A percentile compares a stretch with the other conserved stretches of the same genome.
Conservation (phyloP, 2,797 vertebrate species). For the Xiphophorus birchmanni region DNA sequence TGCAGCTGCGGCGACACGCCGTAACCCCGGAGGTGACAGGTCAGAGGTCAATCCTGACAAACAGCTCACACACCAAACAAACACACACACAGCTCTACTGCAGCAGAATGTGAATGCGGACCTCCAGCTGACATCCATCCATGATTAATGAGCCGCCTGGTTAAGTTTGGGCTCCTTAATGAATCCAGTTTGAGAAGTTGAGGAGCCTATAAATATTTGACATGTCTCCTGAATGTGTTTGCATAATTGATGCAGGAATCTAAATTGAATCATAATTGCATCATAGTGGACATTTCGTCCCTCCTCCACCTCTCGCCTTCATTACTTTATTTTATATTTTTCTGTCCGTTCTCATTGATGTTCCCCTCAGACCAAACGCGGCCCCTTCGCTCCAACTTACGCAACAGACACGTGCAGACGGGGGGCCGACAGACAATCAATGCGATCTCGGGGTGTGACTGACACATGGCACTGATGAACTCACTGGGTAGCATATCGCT, state of each 20-base stretch:
- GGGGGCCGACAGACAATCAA: conserved; percentile 70
- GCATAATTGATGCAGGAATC: conserved; percentile 75
- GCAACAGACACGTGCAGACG: conserved; percentile 39
- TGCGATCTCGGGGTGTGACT: conserved; percentile 70
- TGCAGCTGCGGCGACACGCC: conserved; percentile 1
- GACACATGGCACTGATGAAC: conserved; percentile 73
- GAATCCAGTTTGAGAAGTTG: conserved; percentile 71
- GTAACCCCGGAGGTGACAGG: conserved; percentile 7
- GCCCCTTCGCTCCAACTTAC: conserved; percentile 32
- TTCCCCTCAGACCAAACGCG: conserved; percentile 43
- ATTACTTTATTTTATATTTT: conserved; percentile 62
- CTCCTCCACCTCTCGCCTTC: conserved; percentile 26
- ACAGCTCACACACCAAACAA: conserved; percentile 23
- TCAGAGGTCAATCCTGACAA: conserved; percentile 34
- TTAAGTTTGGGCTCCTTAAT: conserved; percentile 73
- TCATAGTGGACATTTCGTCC: conserved; percentile 62
- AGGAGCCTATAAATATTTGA: conserved; percentile 78
- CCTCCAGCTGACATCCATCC: conserved; percentile 75
- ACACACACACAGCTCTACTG: conserved; percentile 7
- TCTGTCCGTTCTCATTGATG: conserved; percentile 54
- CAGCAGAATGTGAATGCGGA: conserved; percentile 68
- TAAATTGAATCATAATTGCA: conserved; percentile 80
- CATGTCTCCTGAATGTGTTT: conserved; percentile 76
- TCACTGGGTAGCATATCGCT: conserved; percentile 64
- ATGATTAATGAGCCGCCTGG: conserved; percentile 75